Evolutionary conservation across 2,888 invertebrate species (phyloP), one percentile per base, ranked within the genome.

Genomic region (Sarcophaga variegata): DNA sequence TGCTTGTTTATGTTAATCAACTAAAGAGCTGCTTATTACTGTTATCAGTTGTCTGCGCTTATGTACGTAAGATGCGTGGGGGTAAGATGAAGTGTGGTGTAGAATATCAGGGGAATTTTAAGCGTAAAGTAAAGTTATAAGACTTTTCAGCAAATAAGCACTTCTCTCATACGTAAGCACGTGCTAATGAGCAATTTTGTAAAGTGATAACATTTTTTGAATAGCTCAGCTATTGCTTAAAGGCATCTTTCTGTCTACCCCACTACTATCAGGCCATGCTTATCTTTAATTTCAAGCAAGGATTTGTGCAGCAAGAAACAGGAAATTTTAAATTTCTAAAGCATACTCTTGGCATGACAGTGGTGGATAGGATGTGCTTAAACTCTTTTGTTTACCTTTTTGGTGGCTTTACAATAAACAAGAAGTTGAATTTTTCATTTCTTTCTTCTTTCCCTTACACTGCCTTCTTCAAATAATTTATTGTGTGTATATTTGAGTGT

Each of bases 121-220:
- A 63, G 3, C 62, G 74, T 81, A 84, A 84, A 82, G 63, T 49
- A 14, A 84, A 79, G 76, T 82, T 84, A 82, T 87, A 79, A 87
- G 67, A 75, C 78, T 79, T 82, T 67, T 37, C 14, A 14, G 62
- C 78, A 83, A 83, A 78, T 64, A 14, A 54, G 45, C 71, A 79
- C 81, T 81, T 62, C 62, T 54, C 37, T 37, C 37, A 20, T 62
- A 62, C 88, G 83, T 87, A 90, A 90, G 90, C 90, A 90, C 90
- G 90, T 90, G 90, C 90, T 91, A 90, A 91, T 90, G 90, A 91
- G 90, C 90, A 91, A 91, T 91, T 91, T 91, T 89, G 88, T 90
- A 89, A 91, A 90, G 90, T 91, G 91, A 91, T 90, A 90, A 91
- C 89, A 89, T 89, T 89, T 90, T 90, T 89, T 89, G 54, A 54